These are phyloP conservation scores for Zoanthus solanderi DNA, from an alignment of 92 coral and sea anemone species.

Conservation along the genomic window DNA sequence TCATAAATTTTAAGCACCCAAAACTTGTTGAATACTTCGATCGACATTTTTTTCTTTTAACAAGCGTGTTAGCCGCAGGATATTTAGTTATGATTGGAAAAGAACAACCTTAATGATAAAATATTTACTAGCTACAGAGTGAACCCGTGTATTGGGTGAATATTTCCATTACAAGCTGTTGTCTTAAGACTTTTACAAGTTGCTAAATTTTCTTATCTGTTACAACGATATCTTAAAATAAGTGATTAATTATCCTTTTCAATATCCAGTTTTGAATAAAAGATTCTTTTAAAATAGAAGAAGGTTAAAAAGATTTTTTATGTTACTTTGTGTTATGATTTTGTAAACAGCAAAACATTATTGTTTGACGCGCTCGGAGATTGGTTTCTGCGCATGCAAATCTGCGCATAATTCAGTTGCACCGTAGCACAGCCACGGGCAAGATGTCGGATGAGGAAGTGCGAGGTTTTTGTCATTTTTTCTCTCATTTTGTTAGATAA, in stretches of 20 bases:
- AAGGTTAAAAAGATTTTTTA: constrained; percentile 12
- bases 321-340: neutral
- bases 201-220: neutral
- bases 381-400: constrained; percentile 78
- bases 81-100: constrained; percentile 33
- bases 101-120: constrained; percentile 26
- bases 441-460: constrained; percentile 98
- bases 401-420: constrained; percentile 83
- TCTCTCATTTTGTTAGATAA: constrained; percentile 14
- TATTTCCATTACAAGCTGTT: neutral
- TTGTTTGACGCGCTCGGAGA: constrained; percentile 61
- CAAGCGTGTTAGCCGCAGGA: constrained; percentile 18
- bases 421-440: constrained; percentile 63
- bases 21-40: neutral
- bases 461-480: constrained; percentile 81
- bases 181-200: neutral
- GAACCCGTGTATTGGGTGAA: constrained; percentile 1
- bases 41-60: constrained; percentile 18
- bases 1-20: neutral
- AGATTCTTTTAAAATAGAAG: neutral
- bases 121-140: constrained; percentile 29
- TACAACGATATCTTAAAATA: neutral
- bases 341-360: constrained; percentile 65
- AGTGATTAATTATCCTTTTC: neutral
- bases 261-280: neutral